Conservation (phyloP, 2,888 invertebrate genomes). For the Napeogenes inachia region DNA sequence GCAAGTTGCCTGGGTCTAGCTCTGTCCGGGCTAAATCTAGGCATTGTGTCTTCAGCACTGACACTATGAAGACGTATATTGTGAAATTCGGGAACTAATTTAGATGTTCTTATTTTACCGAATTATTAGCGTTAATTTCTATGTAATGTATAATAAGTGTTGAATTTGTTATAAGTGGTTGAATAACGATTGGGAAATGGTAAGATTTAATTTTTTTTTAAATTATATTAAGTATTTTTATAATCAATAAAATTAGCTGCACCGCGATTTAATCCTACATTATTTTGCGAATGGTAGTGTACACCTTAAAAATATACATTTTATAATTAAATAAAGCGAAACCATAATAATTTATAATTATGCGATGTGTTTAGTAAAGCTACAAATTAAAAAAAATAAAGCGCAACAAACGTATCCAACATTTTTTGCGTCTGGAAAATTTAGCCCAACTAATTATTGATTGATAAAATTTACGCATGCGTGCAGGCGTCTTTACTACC, state of each 20-base stretch:
- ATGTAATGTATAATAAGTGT: constrained; percentile 2
- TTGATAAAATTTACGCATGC: too few species aligned
- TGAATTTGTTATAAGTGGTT: constrained; percentile 1
- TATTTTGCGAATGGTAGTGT: background rate
- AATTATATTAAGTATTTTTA: background rate
- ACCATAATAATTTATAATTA: too few species aligned
- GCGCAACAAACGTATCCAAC: too few species aligned
- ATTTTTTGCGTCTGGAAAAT: too few species aligned
- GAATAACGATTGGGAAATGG: constrained; percentile 7
- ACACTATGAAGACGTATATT: constrained; percentile 20
- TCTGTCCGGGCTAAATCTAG: constrained; percentile 7
- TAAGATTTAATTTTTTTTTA: background rate
- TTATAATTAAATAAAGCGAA: too few species aligned
- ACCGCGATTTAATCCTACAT: background rate
- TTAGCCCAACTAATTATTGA: too few species aligned
- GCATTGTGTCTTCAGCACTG: constrained; percentile 15
- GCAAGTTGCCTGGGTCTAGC: constrained; percentile 12
- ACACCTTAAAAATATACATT: too few species aligned
- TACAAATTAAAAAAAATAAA: too few species aligned
- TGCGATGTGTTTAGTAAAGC: too few species aligned
- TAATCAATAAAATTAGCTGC: background rate
- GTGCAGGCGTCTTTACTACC: too few species aligned
- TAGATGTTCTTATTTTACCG: background rate
- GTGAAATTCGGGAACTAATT: constrained; percentile 9
- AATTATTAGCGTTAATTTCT: constrained; percentile 1